phyloP scores from a whole-genome alignment of 1,140 invertebrate species.

The Branchinecta lynchi region DNA sequence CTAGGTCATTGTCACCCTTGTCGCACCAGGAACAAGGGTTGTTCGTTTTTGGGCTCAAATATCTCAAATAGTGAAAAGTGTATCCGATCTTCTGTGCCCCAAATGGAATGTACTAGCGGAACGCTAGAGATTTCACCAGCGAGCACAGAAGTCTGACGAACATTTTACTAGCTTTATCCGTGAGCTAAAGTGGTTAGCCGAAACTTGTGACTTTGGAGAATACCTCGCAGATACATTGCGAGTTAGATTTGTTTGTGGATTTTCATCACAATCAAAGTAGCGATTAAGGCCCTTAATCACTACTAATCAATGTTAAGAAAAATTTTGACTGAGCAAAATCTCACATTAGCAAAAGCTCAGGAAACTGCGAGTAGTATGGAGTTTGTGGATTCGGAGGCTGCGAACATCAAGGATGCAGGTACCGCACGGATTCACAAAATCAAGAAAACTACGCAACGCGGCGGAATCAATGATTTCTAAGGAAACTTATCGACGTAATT shows the following conservation, averaged over 20 bases:
- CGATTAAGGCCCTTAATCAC: too few species aligned
- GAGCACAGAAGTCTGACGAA: conserved; percentile 13
- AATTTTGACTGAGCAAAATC: conserved; percentile 13
- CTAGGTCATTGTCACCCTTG: too few species aligned
- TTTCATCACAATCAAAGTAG: not conserved
- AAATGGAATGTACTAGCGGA: conserved; percentile 18
- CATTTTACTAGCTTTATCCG: not conserved
- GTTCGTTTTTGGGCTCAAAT: too few species aligned
- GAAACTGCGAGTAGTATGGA: conserved; percentile 13
- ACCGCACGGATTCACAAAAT: not conserved
- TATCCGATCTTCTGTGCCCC: conserved; percentile 6
- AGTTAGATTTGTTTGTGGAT: conserved; percentile 16
- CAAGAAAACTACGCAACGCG: not conserved
- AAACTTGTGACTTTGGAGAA: conserved; percentile 18
- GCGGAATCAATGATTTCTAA: conserved; percentile 13
- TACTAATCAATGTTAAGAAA: too few species aligned
- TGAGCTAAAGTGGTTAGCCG: conserved; percentile 10
- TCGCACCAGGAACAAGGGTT: too few species aligned
- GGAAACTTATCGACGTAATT: not conserved
- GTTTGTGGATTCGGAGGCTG: not conserved
- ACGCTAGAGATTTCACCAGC: conserved; percentile 16
- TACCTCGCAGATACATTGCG: conserved; percentile 16
- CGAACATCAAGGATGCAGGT: not conserved
- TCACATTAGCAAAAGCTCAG: conserved; percentile 15
- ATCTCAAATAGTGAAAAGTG: conserved; percentile 14